phyloP scores from a whole-genome alignment of 2,888 invertebrate genomes.

The Parnassius smintheus region DNA sequence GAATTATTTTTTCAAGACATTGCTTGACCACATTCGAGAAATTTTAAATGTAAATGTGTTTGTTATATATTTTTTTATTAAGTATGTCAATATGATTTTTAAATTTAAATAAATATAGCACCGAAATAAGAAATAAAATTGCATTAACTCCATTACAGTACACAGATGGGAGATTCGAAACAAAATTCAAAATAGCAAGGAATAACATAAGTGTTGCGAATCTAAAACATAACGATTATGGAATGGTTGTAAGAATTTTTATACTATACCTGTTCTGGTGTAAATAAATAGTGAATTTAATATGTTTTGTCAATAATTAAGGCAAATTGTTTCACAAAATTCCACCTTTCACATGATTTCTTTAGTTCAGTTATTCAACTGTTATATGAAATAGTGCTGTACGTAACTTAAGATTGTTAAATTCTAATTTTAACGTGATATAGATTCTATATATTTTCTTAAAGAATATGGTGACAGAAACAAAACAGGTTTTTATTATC shows the following conservation, averaged over 20 bases:
- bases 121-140: constrained; percentile 29
- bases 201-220: constrained; percentile 9
- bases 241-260: constrained; percentile 21
- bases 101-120: constrained; percentile 38
- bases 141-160: neutral
- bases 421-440: constrained; percentile 14
- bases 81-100: neutral
- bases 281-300: neutral
- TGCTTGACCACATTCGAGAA: neutral
- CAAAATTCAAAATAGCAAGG: constrained; percentile 9
- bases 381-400: neutral
- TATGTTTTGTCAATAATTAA: constrained; percentile 8
- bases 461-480: constrained; percentile 18
- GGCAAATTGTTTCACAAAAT: constrained; percentile 1
- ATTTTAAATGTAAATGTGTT: neutral
- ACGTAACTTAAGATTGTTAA: constrained; percentile 17
- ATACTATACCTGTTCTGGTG: constrained; percentile 9
- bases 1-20: neutral
- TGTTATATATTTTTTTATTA: too few species aligned
- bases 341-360: neutral
- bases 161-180: constrained; percentile 11
- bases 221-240: constrained; percentile 23
- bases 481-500: constrained; percentile 13
- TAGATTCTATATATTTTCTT: constrained; percentile 21
- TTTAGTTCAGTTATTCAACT: constrained; percentile 11